Evolutionary conservation across 2,113 vertebrate genomes (phyloP), one percentile per base, ranked within the genome.

Genomic region (Menura novaehollandiae): DNA sequence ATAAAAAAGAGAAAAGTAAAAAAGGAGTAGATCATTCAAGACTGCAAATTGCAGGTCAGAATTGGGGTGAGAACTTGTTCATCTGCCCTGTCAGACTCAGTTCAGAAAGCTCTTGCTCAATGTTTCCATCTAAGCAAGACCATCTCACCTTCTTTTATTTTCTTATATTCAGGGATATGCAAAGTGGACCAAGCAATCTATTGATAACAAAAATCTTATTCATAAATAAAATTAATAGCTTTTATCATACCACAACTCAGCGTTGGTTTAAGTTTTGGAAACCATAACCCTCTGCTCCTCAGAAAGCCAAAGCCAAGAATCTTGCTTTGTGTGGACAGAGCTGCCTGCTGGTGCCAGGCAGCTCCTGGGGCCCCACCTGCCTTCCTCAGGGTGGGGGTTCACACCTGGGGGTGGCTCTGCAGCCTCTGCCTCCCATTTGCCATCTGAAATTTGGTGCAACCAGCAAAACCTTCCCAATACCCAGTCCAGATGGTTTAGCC

Each of bases 401-500:
- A 21, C 11, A 32, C 4, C 28, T 6, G 10, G 33, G 37, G 30
- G 43, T 9, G 33, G 18, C 28, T 35, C 73, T 74, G 55, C 72
- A 78, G 47, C 33, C 24, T 53, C 58, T 47, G 69, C 32, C 15
- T 91, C 39, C 32, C 10, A 4, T 73, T 58, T 35, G 23, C 22
- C 30, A 24, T 2, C 67, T n/a, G 51, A 86, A 77, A 73, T 7
- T 23, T 35, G 20, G 27, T 47, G 59, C 22, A 43, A 43, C 7
- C 11, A 46, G 17, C 27, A 82, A 72, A 75, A 11, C 18, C 15
- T 43, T 23, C 84, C 59, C 55, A 64, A 56, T 63, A 52, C 13
- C 0, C 6, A 58, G 5, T 2, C 8, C 14, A 35, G 33, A 23
- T 14, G 15, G 11, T n/a, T 81, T 28, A 68, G 28, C 1, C 3